These are phyloP conservation scores for Phyto melanocephala DNA, from an alignment of 2,888 invertebrate species.

Conservation along the genomic window DNA sequence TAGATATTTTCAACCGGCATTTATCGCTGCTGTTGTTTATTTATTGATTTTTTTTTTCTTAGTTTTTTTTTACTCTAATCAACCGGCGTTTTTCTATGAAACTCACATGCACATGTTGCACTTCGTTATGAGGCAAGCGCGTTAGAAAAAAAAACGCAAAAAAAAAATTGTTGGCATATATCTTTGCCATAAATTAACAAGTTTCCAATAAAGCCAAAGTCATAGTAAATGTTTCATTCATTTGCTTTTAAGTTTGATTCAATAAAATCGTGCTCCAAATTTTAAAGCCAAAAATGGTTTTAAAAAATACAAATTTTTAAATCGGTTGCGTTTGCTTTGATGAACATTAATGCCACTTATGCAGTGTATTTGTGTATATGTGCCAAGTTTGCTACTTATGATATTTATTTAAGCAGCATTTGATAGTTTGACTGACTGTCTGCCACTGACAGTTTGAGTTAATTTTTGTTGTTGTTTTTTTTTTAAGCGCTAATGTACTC, in stretches of 20 bases:
- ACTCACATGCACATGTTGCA: constrained; percentile 28
- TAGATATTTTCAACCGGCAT: constrained; percentile 37
- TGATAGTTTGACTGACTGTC: no score
- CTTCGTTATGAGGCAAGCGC: not conserved
- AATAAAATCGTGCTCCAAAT: constrained; percentile 49
- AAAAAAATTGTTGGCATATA: not conserved
- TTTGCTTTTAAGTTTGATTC: not conserved
- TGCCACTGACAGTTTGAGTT: constrained; percentile 19
- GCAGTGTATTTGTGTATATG: not conserved
- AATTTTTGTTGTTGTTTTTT: constrained; percentile 16
- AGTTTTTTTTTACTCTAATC: not conserved
- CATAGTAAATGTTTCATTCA: constrained; percentile 46
- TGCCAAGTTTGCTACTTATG: no score
- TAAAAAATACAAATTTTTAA: constrained; percentile 5
- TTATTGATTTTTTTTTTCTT: not conserved
- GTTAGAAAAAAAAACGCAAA: not conserved
- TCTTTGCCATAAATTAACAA: constrained; percentile 57
- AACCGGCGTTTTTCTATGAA: constrained; percentile 42
- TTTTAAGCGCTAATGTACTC: constrained; percentile 24
- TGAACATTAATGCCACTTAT: not conserved
- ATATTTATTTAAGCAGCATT: no score
- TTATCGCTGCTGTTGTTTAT: constrained; percentile 18
- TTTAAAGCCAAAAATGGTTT: constrained; percentile 58
- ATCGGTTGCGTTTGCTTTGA: constrained; percentile 31
- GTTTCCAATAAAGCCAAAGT: constrained; percentile 64